Evolutionary conservation across 1,140 invertebrate genomes (phyloP).

Genomic region (Lasioglossum albipes): DNA sequence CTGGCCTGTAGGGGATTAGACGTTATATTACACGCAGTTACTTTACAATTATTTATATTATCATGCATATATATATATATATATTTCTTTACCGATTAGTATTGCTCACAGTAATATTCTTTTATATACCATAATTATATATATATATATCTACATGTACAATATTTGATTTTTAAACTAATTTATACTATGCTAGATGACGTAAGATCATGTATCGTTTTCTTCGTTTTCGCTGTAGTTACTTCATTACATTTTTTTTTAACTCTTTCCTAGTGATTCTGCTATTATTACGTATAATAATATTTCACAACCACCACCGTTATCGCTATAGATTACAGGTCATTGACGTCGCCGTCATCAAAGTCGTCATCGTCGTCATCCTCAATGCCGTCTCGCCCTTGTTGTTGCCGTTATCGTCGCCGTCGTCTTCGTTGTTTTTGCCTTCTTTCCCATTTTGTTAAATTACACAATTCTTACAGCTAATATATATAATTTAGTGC

Average conservation of each 20-base stretch:
- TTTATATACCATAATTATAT: constrained; percentile 15
- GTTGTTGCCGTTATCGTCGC: neutral
- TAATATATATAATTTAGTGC: neutral
- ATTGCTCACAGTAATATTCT: constrained; percentile 11
- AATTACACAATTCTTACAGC: too few species aligned
- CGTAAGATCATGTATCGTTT: neutral
- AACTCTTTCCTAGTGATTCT: constrained; percentile 51
- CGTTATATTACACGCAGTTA: neutral
- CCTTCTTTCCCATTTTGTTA: neutral
- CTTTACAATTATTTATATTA: neutral
- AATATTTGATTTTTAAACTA: constrained; percentile 7
- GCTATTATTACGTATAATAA: constrained; percentile 9
- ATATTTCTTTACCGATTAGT: neutral
- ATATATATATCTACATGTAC: constrained; percentile 21
- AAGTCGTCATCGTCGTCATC: neutral
- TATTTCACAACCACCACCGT: neutral
- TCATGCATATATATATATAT: too few species aligned
- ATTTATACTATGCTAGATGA: neutral
- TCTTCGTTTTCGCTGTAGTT: constrained; percentile 26
- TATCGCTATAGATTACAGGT: too few species aligned
- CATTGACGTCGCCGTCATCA: too few species aligned
- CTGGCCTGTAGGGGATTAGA: neutral
- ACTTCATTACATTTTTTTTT: constrained; percentile 56
- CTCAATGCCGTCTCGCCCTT: neutral
- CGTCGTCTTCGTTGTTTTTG: neutral